phyloP scores from a whole-genome alignment of 2,888 invertebrate genomes.

The Incurvaria masculella region DNA sequence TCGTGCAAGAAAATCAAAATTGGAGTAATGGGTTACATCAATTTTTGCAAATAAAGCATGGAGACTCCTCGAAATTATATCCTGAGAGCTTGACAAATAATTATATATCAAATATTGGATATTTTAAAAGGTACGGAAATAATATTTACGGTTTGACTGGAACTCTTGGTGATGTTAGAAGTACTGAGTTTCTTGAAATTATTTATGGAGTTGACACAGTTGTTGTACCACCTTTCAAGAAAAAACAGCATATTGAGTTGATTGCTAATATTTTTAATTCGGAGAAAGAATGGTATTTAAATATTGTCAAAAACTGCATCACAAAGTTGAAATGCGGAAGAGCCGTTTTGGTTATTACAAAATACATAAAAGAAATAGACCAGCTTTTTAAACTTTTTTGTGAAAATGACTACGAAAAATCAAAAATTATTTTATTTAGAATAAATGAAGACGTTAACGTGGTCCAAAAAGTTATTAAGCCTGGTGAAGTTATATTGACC shows the following conservation, averaged over 20 bases:
- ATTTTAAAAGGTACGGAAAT: slow-evolving; percentile 10
- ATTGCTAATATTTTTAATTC: slow-evolving; percentile 6
- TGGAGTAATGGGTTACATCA: slow-evolving; percentile 14
- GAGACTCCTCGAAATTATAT: slow-evolving; percentile 9
- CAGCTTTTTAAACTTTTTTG: slow-evolving; percentile 5
- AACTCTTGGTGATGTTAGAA: slow-evolving; percentile 11
- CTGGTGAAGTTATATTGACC: slow-evolving; percentile 12
- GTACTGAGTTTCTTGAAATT: slow-evolving; percentile 7
- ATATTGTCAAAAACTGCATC: slow-evolving; percentile 12
- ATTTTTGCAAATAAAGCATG: slow-evolving; percentile 15
- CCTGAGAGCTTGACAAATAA: slow-evolving; percentile 14
- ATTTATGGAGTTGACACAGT: slow-evolving; percentile 11
- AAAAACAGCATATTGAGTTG: slow-evolving; percentile 10
- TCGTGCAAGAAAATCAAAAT: slow-evolving; percentile 8
- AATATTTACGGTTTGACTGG: slow-evolving; percentile 13
- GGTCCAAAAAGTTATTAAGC: slow-evolving; percentile 6
- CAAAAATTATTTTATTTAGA: slow-evolving; percentile 11
- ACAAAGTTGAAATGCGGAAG: slow-evolving; percentile 8
- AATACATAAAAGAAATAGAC: slow-evolving; percentile 12
- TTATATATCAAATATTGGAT: slow-evolving; percentile 13
- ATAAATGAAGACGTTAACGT: slow-evolving; percentile 10
- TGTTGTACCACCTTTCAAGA: slow-evolving; percentile 13
- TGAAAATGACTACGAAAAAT: slow-evolving; percentile 5
- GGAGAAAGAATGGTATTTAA: slow-evolving; percentile 2
- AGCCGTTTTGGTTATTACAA: slow-evolving; percentile 11